Evolutionary conservation across 2,888 invertebrate species (phyloP).

Genomic region (Heliconius erato): DNA sequence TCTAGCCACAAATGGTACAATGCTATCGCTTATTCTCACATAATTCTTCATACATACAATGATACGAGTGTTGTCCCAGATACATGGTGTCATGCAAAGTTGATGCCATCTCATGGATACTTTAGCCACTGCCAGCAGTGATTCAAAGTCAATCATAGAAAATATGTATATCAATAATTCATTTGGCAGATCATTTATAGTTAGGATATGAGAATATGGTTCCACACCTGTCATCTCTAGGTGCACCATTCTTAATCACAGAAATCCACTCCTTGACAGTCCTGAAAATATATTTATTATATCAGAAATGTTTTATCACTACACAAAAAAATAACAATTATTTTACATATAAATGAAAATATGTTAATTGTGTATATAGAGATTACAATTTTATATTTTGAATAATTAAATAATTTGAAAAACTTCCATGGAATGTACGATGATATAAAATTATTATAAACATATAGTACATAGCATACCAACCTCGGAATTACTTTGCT

Average conservation of each 20-base stretch:
- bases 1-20: constrained; percentile 83
- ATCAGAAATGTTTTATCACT: neutral
- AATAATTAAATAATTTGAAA: constrained; percentile 5
- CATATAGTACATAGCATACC: constrained; percentile 60
- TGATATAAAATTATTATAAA: constrained; percentile 40
- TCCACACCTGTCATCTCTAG: constrained; percentile 78
- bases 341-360: constrained; percentile 6
- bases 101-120: constrained; percentile 83
- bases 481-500: constrained; percentile 73
- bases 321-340: neutral
- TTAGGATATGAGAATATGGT: constrained; percentile 65
- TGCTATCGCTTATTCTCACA: constrained; percentile 80
- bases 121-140: constrained; percentile 78
- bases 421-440: neutral
- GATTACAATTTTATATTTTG: neutral
- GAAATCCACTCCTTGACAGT: constrained; percentile 61
- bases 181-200: constrained; percentile 83
- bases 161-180: constrained; percentile 84
- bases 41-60: constrained; percentile 85
- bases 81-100: constrained; percentile 80
- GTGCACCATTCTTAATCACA: constrained; percentile 76
- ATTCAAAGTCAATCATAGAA: constrained; percentile 84
- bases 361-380: neutral
- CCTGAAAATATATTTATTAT: constrained; percentile 61
- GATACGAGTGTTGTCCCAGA: constrained; percentile 83